A percentile compares a stretch with the other conserved stretches of the same genome.
These are phyloP conservation scores for Pinctada fucata DNA, from an alignment of 2,888 invertebrate genomes.

Conservation along the genomic window DNA sequence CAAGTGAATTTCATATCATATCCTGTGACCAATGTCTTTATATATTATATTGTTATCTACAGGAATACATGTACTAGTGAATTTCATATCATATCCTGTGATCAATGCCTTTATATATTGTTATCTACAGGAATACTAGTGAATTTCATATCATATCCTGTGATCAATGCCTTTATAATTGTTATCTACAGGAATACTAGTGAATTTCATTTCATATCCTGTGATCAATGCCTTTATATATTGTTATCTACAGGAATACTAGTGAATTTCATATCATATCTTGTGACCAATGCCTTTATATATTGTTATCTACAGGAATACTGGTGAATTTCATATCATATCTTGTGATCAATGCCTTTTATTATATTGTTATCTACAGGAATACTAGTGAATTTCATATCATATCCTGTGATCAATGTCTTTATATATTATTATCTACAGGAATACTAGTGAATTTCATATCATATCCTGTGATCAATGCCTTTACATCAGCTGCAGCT, in stretches of 20 bases:
- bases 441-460: constrained; percentile 76
- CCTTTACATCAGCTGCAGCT: constrained; percentile 77
- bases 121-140: constrained; percentile 73
- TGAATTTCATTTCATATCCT: too few relatives aligned
- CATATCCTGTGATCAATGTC: constrained; percentile 75
- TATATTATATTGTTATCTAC: constrained; percentile 7
- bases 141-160: constrained; percentile 75
- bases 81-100: constrained; percentile 63
- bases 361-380: constrained; percentile 58
- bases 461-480: constrained; percentile 75
- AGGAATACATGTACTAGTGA: constrained; percentile 76
- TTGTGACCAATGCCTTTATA: constrained; percentile 76
- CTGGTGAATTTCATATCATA: constrained; percentile 76
- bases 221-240: background rate
- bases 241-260: constrained; percentile 71
- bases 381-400: constrained; percentile 76
- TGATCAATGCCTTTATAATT: constrained; percentile 75
- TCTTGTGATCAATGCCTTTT: constrained; percentile 76
- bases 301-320: constrained; percentile 69
- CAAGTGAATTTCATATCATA: constrained; percentile 76
- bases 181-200: too few relatives aligned
- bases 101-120: too few relatives aligned
- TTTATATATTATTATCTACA: constrained; percentile 70
- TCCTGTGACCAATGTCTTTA: constrained; percentile 76
- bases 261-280: constrained; percentile 75